Conservation (phyloP, 2,888 invertebrate species). For the Hipparchia sbordonii region DNA sequence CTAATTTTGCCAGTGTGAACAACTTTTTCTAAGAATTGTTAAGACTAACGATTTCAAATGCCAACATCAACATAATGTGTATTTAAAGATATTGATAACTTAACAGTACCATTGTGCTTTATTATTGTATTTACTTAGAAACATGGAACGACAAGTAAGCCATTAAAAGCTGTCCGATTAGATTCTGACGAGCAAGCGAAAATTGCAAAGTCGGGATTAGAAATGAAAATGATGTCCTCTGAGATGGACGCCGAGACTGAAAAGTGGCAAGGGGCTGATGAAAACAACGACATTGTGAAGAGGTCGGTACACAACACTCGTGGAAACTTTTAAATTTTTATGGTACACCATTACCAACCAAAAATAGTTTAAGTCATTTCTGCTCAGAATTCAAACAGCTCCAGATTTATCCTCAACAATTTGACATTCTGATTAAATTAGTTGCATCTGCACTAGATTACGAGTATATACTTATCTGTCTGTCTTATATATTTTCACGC, state of each 20-base stretch:
- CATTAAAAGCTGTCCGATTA: slow-evolving; percentile 93
- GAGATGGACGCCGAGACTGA: slow-evolving; percentile 98
- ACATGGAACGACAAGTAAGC: slow-evolving; percentile 97
- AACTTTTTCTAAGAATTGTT: no score
- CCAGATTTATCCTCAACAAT: no score
- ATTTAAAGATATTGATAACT: neutral
- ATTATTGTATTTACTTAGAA: slow-evolving; percentile 85
- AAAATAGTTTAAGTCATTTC: neutral
- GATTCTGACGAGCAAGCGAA: slow-evolving; percentile 98
- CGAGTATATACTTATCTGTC: no score
- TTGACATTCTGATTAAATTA: no score
- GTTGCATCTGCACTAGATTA: no score
- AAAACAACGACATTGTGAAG: slow-evolving; percentile 90
- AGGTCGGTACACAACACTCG: slow-evolving; percentile 57
- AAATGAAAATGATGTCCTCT: slow-evolving; percentile 97
- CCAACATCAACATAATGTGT: neutral
- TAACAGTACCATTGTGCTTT: slow-evolving; percentile 3
- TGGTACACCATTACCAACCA: neutral
- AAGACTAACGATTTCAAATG: neutral
- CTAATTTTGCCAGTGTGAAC: neutral
- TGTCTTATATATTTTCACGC: no score
- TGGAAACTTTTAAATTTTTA: neutral
- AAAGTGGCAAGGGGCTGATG: slow-evolving; percentile 94
- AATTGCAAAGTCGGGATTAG: slow-evolving; percentile 97
- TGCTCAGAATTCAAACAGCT: no score